Evolutionary conservation across 92 coral and sea anemone species (phyloP), one percentile per base, ranked within the genome.

Genomic region (Porites cylindrica): DNA sequence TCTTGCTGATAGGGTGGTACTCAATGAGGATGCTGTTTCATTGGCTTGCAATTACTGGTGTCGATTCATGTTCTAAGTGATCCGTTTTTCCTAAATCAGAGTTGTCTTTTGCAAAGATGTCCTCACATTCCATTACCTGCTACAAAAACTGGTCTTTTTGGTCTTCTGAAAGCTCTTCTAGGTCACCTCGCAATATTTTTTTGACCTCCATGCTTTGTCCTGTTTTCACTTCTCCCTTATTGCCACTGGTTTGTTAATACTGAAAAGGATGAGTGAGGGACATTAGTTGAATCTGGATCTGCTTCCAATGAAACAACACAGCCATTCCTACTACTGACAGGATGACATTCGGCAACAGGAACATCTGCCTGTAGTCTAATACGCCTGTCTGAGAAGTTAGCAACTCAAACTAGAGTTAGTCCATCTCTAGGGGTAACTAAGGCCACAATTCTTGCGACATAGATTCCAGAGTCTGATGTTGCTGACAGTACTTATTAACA

Each of bases 381-480:
- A 8, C 1, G 13, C 60, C 60, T 54, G 60, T 54, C 60, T 54
- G 60, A 9, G 14, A 54, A 54, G 60, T 8, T 54, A 54, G 60
- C 60, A 54, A 54, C 14, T 2, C 60, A 54, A 9, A 54, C 16
- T 13, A 13, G 60, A 13, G 60, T 29, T 29, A 29, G 32, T 38
- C 47, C 6, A 38, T 38, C 47, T 38, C 47, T 38, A 6, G 47
- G 47, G 47, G 47, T 4, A 38, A 38, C 47, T 38, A 38, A 38
- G 6, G 47, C 47, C 19, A 89, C 82, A 66, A 79, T 61, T 32
- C 88, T 92, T 10, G 88, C 65, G 56, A 84, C 47, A 81, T 79
- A 89, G 29, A 92, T 75, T 51, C 91, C 91, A 32, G 91, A 70
- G 67, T 74, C 76, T 62, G 66, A 77, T 78, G 74, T 73, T 9